Evolutionary conservation across 37 sponge, comb jelly and placozoan species (phyloP).

Genomic region (Haliclona indistincta): DNA sequence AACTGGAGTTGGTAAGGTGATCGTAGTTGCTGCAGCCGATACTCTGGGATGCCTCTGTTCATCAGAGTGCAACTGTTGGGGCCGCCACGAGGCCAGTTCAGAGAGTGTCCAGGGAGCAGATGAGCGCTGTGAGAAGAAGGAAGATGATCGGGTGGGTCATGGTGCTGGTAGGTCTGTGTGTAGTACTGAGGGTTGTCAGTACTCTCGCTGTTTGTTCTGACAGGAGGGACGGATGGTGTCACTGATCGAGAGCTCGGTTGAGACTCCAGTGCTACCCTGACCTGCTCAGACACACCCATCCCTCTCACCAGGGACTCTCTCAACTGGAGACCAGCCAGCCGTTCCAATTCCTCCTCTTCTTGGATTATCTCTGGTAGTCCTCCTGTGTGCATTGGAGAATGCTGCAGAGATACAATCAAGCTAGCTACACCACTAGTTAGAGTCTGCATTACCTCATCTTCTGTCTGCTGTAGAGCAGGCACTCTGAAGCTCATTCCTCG

Average conservation of each 20-base stretch:
- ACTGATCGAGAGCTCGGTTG: not conserved
- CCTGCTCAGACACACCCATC: constrained; percentile 76
- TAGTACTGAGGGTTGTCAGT: not conserved
- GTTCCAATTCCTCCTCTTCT: constrained; percentile 83
- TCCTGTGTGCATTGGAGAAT: no score
- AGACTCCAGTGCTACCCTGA: constrained; percentile 52
- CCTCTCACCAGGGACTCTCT: constrained; percentile 84
- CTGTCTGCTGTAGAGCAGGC: not conserved
- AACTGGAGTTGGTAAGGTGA: no score
- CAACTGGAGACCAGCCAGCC: constrained; percentile 80
- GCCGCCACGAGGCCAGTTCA: not conserved
- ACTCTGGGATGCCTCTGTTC: no score
- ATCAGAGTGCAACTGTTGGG: no score
- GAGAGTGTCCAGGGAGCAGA: not conserved
- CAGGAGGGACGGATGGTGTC: no score
- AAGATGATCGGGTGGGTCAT: not conserved
- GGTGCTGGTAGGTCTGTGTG: not conserved
- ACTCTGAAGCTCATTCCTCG: constrained; percentile 26
- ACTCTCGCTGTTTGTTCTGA: no score
- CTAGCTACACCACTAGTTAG: no score
- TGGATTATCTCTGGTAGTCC: constrained; percentile 40
- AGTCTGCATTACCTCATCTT: not conserved
- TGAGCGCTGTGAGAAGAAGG: not conserved
- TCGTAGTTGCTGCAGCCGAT: no score
- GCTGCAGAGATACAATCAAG: no score